phyloP scores from a whole-genome alignment of 2,888 invertebrate species.

The Rotaria sp. region DNA sequence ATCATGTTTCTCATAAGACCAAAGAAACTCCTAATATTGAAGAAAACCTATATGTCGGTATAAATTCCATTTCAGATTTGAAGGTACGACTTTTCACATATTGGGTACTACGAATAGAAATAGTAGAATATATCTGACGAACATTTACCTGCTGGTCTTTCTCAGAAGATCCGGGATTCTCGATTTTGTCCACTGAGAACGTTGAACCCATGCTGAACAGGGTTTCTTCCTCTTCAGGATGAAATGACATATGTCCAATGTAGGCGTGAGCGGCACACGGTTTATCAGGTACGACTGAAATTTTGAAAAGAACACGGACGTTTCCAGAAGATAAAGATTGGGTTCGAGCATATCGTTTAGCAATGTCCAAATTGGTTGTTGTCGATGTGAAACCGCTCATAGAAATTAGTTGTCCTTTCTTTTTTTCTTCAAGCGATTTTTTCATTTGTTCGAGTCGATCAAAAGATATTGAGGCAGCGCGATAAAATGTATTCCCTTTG shows the following conservation, averaged over 20 bases:
- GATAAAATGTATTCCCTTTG: background rate
- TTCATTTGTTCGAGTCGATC: background rate
- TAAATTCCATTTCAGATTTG: too few relatives aligned
- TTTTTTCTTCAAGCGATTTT: background rate
- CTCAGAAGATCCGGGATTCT: background rate
- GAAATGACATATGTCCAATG: background rate
- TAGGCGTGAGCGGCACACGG: background rate
- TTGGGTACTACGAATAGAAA: too few relatives aligned
- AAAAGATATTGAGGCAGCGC: background rate
- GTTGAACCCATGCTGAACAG: background rate
- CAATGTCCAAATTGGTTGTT: background rate
- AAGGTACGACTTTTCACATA: too few relatives aligned
- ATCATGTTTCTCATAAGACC: too few relatives aligned
- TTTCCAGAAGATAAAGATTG: background rate
- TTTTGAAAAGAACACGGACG: background rate
- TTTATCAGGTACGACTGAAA: background rate
- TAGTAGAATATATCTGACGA: too few relatives aligned
- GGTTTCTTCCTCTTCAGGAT: background rate
- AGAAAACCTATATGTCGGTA: too few relatives aligned
- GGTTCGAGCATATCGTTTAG: background rate
- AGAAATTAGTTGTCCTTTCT: background rate
- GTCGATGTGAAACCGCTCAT: background rate
- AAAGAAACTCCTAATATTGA: too few relatives aligned
- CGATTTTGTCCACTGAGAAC: background rate
- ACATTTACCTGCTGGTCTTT: background rate